Base-by-base conservation (phyloP, 2,797 vertebrate genomes). In the Coreius guichenoti region DNA sequence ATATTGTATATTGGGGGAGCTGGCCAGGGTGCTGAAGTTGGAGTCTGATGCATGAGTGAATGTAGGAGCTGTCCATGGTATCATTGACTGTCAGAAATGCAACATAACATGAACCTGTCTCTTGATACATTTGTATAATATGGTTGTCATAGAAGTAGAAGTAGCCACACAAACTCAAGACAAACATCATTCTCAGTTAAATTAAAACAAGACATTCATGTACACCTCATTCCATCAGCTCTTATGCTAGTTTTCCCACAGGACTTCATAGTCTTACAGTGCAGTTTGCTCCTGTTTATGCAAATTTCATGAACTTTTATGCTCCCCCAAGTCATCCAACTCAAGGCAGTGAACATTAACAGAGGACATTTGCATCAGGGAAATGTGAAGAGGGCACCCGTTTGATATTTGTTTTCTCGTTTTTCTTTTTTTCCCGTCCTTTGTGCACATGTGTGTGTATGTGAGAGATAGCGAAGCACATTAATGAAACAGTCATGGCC, bases 401-500 rank as follows among this genome's bases (percentile, higher is more conserved):
- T 88, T 90, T 86, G 83, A 90, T 89, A 88, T 89, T 86, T 87
- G 65, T 75, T 76, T 81, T 85, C 75, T 84, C 31, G 47, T 51
- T 68, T 65, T 70, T 73, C 82, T 82, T 76, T 56, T 77, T 84
- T 63, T 43, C 11, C 16, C 23, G 16, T 68, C 58, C 9, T 63
- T 58, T 82, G 49, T 80, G 12, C 68, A 26, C 83, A n/a, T 86
- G 56, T 81, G 61, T 81, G 74, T 74, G 39, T 47, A 26, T 72
- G 45, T 29, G 75, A 26, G 80, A 63, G 68, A 81, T 80, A 74
- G 78, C 78, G 74, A 88, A 87, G 87, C 88, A 85, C 83, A 90
- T 87, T 89, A 90, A 88, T 89, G 88, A 84, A 84, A 89, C 72
- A 69, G 85, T 83, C 80, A 70, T 82, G 81, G 77, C 89, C 87